A percentile compares a stretch with the other conserved stretches of the same genome.
Evolutionary conservation across 92 coral and sea anemone genomes (phyloP).

Genomic region (Chrysogorgia sp.): DNA sequence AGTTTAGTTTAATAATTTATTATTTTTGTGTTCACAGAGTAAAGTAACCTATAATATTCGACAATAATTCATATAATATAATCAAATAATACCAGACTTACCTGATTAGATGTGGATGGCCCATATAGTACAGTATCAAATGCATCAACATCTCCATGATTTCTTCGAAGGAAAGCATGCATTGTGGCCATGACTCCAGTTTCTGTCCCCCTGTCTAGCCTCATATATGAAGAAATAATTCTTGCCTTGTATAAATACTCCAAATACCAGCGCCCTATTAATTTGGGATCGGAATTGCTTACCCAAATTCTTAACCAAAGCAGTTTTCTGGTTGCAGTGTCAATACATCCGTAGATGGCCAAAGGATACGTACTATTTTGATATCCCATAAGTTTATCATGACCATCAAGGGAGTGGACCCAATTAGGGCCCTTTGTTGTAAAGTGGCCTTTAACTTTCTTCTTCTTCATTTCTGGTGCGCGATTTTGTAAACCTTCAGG

Average conservation of each 20-base stretch:
- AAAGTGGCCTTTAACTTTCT: neutral
- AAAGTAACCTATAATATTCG: neutral
- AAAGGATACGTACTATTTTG: slow-evolving; percentile 56
- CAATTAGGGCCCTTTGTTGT: neutral
- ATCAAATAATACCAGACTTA: neutral
- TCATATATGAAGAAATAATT: neutral
- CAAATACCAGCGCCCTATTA: slow-evolving; percentile 12
- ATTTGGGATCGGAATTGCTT: neutral
- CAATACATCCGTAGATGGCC: slow-evolving; percentile 65
- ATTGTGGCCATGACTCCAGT: slow-evolving; percentile 5
- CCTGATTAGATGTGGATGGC: slow-evolving; percentile 22
- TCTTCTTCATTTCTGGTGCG: neutral
- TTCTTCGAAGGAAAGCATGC: slow-evolving; percentile 13
- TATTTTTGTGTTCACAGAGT: too few relatives aligned
- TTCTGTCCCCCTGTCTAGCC: neutral
- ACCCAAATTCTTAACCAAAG: slow-evolving; percentile 7
- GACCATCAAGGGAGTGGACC: slow-evolving; percentile 38
- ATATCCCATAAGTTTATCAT: slow-evolving; percentile 57
- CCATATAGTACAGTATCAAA: slow-evolving; percentile 21
- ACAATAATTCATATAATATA: neutral
- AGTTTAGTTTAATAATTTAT: too few relatives aligned
- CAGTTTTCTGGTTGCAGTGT: slow-evolving; percentile 48
- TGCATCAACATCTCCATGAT: slow-evolving; percentile 14
- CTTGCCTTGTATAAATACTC: slow-evolving; percentile 4
- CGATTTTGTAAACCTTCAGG: slow-evolving; percentile 51